These are phyloP conservation scores for Lampropteryx suffumata DNA, from an alignment of 2,888 invertebrate genomes.

Conservation along the genomic window DNA sequence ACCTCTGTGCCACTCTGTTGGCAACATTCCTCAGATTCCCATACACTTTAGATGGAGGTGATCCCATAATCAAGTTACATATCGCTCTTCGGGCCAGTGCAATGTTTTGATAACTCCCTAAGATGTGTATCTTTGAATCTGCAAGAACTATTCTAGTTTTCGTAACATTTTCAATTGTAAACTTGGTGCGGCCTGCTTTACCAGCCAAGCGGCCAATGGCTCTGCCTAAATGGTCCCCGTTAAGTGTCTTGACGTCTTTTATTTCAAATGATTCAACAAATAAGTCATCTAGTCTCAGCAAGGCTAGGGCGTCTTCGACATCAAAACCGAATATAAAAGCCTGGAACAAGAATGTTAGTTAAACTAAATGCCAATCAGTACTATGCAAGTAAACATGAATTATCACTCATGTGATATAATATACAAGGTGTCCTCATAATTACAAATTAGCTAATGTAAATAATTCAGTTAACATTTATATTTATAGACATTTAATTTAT, in stretches of 20 bases:
- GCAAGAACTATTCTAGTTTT: conserved; percentile 99
- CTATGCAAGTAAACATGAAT: no score
- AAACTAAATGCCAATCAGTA: no score
- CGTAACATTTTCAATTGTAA: conserved; percentile 99
- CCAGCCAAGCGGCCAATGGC: conserved; percentile 99
- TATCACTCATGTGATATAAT: no score
- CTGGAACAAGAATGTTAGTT: no score
- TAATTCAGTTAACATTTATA: no score
- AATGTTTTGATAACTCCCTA: conserved; percentile 99
- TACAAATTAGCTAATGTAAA: no score
- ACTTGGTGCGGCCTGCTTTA: conserved; percentile 98
- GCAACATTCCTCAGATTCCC: conserved; percentile 95
- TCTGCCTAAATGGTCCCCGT: conserved; percentile 97
- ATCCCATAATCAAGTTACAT: conserved; percentile 97
- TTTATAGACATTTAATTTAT: no score
- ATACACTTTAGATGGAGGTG: conserved; percentile 98
- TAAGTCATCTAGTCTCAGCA: conserved; percentile 96
- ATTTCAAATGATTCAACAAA: conserved; percentile 99
- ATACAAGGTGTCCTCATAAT: no score
- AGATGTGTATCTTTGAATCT: conserved; percentile 97
- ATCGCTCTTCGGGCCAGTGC: conserved; percentile 96
- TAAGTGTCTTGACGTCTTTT: conserved; percentile 96
- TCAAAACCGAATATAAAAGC: conserved; percentile 98
- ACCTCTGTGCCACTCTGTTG: conserved; percentile 91
- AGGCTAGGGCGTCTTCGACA: conserved; percentile 97